A percentile compares a stretch with the other conserved stretches of the same genome.
phyloP scores from a whole-genome alignment of 2,113 vertebrate genomes.

The Climacteris rufus region DNA sequence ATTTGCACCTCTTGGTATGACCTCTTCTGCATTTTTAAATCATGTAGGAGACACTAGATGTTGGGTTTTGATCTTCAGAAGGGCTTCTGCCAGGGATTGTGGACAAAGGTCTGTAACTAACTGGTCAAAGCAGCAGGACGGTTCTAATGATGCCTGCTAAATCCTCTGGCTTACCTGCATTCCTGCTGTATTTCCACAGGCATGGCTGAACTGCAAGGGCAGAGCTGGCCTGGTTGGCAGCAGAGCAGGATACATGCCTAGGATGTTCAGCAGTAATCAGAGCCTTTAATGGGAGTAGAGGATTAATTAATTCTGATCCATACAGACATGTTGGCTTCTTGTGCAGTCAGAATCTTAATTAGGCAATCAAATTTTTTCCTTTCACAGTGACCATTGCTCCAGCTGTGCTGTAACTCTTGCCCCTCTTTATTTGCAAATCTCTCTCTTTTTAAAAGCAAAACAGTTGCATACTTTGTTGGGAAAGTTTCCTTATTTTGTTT shows the following conservation, averaged over 20 bases:
- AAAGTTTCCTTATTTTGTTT: neutral
- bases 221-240: neutral
- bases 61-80: neutral
- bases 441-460: neutral
- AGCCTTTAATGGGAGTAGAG: slow-evolving; percentile 5
- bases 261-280: neutral
- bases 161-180: neutral
- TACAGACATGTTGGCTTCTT: slow-evolving; percentile 1
- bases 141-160: neutral
- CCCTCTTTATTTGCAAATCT: neutral
- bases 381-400: slow-evolving; percentile 20
- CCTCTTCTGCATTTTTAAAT: neutral
- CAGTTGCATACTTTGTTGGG: neutral
- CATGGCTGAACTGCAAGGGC: neutral
- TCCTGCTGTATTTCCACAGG: neutral
- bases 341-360: slow-evolving; percentile 47
- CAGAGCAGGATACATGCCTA: neutral
- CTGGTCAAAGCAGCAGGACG: neutral
- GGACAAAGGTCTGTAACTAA: neutral
- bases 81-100: neutral
- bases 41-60: neutral
- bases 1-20: neutral
- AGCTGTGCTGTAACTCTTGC: slow-evolving; percentile 21
- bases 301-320: slow-evolving; percentile 43
- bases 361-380: slow-evolving; percentile 17